Evolutionary conservation across 2,888 invertebrate species (phyloP).

Genomic region (Seladonia tumulorum): DNA sequence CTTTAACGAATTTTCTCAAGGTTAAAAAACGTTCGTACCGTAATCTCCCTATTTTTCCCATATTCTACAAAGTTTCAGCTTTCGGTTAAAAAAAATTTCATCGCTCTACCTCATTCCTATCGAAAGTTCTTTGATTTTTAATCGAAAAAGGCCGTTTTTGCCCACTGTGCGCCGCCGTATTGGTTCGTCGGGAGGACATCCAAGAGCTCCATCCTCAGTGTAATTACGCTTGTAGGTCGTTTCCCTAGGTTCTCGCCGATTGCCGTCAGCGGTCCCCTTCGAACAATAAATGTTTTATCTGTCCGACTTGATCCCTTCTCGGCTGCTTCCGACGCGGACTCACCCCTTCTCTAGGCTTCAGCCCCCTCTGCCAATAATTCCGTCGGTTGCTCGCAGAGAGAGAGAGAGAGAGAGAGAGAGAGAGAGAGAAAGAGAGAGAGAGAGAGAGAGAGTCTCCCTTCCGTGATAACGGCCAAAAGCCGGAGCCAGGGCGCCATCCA

Average conservation of each 20-base stretch:
- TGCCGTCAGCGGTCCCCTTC: not conserved
- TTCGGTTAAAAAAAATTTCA: too few species aligned
- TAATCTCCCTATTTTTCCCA: too few species aligned
- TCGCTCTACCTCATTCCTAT: too few species aligned
- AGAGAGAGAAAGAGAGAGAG: too few species aligned
- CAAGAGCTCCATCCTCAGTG: not conserved
- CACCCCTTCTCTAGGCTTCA: not conserved
- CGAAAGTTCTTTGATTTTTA: too few species aligned
- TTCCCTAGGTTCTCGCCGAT: not conserved
- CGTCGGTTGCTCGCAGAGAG: not conserved
- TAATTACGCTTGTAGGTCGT: slow-evolving; percentile 14
- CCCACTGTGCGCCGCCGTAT: not conserved
- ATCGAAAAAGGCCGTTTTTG: too few species aligned
- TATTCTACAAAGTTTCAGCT: too few species aligned
- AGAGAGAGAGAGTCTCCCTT: slow-evolving; percentile 25
- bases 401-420: not conserved
- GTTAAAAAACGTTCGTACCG: too few species aligned
- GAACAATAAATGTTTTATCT: slow-evolving; percentile 48
- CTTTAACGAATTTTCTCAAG: too few species aligned
- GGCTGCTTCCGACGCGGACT: slow-evolving; percentile 17
- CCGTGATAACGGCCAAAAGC: slow-evolving; percentile 66
- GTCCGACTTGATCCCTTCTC: slow-evolving; percentile 26
- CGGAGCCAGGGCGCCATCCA: slow-evolving; percentile 77
- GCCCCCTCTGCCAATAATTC: slow-evolving; percentile 34
- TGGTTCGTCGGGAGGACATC: not conserved